Base-by-base conservation (phyloP, 2,888 invertebrate genomes). In the Slavum lentiscoides region DNA sequence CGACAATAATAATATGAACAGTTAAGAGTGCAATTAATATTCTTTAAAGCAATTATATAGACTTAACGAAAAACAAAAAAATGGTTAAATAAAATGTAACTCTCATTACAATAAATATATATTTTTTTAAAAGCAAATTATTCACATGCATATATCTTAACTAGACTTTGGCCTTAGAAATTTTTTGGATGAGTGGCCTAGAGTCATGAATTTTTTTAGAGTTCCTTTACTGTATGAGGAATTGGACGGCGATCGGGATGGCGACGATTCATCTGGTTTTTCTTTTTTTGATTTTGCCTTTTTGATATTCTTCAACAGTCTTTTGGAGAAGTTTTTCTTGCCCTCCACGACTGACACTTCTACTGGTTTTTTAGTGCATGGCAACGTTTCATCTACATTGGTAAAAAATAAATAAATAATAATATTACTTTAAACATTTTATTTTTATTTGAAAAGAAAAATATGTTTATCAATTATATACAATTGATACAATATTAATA, bases 141-240 rank as follows among this genome's bases (percentile, higher is more conserved):
- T 68, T 53, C 13, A 21, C 61, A 53, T 8, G 9, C n/a, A 55
- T 19, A 4, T 9, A n/a, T 37, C 53, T 39, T 80, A 80, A 80
- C 70, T 80, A 19, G 70, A 80, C 39, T 80, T 80, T 4, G 80
- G 70, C 39, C 80, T 80, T 5, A 80, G 23, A 0, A 55, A 21
- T 80, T 83, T 83, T 37, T 81, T 82, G n/a, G 82, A 80, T 8
- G 82, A 82, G 55, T 82, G 82, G 19, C 82, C 74, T 23, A 83
- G 59, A 5, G 81, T 82, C 82, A 82, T 81, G 43, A 83, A 82
- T 30, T 82, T 83, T 49, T 83, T 80, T 39, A 82, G 62, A 53
- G 82, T 83, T 15, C 81, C 72, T 75, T 83, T 83, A 39, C 72
- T 76, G 13, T 82, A 59, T 4, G 83, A 82, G 9, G 81, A 70